Evolutionary conservation across 2,797 vertebrate genomes (phyloP).

Genomic region (Eremophila alpestris): DNA sequence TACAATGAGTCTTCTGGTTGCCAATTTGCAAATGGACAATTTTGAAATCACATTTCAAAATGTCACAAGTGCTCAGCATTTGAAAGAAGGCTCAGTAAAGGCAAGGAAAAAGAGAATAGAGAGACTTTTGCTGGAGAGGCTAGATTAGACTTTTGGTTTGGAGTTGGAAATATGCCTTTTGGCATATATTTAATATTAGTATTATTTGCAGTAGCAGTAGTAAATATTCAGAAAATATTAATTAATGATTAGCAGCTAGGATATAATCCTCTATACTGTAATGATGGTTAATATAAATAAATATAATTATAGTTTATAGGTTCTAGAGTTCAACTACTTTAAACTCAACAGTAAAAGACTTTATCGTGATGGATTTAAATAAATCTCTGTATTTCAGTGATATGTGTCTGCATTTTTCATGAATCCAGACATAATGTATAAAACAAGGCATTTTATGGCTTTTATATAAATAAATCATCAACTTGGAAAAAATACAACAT

Average conservation of each 20-base stretch:
- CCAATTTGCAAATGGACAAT: not conserved
- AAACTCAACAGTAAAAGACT: not conserved
- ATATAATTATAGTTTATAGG: not conserved
- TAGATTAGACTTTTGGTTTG: not conserved
- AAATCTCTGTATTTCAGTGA: not conserved
- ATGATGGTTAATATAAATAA: not conserved
- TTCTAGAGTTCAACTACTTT: not conserved
- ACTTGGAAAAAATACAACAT: not conserved
- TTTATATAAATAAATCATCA: slow-evolving; percentile 15
- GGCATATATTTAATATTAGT: not conserved
- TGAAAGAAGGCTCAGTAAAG: not conserved
- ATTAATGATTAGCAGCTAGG: not conserved
- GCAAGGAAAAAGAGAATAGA: not conserved
- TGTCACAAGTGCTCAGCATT: not conserved
- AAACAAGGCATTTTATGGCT: not conserved
- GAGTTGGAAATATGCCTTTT: not conserved
- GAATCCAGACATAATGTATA: not conserved
- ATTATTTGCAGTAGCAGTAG: not conserved
- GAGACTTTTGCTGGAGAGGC: not conserved
- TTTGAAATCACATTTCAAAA: slow-evolving; percentile 21
- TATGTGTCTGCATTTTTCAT: not conserved
- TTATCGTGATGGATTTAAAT: not conserved
- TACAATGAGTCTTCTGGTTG: not conserved
- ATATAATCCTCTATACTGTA: not conserved
- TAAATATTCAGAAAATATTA: not conserved